Base-by-base conservation (phyloP, 2,888 invertebrate species). In the Tortricodes alternella region DNA sequence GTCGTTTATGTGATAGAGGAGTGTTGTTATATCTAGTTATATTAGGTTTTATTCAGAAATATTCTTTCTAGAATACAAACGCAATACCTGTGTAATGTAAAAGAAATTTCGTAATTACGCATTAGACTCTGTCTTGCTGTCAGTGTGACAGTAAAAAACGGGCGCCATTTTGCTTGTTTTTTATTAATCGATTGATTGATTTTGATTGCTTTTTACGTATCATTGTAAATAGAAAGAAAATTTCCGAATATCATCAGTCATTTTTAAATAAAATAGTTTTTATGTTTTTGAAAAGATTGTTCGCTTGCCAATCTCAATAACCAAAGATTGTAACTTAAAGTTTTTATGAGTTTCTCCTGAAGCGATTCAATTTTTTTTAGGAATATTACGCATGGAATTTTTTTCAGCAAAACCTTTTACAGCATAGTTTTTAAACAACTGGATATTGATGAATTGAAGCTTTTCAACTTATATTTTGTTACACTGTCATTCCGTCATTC, bases 1-100 rank as follows among this genome's bases (percentile, higher is more conserved):
- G 72, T 73, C 74, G 73, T 64, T 74, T 71, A 71, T 85, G 85
- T 86, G 85, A 86, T 85, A 86, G 75, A 70, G 72, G 58, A 62
- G 69, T 64, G 73, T 80, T 78, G 69, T 80, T 76, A 68, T 75
- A 71, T 69, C 65, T 76, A 80, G 68, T 73, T 68, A 48, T 18
- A 29, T 24, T 11, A 37, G 18, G 34, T 39, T 39, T 27, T 35
- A 24, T 39, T 53, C 16, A 32, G 24, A 46, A 53, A 46, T 39
- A 38, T 41, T 35, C 18, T 48, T 21, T 15, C 2, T 18, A 7
- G n/a, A 9, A 15, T 34, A 2, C 13, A 34, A 34, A 3, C 6
- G 29, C 29, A n/a, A n/a, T n/a, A n/a, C n/a, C n/a, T n/a, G n/a
- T n/a, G n/a, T n/a, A n/a, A n/a, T n/a, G n/a, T n/a, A n/a, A n/a